Evolutionary conservation across 2,113 vertebrate species (phyloP).

Genomic region (Psittacula cyanocephala): DNA sequence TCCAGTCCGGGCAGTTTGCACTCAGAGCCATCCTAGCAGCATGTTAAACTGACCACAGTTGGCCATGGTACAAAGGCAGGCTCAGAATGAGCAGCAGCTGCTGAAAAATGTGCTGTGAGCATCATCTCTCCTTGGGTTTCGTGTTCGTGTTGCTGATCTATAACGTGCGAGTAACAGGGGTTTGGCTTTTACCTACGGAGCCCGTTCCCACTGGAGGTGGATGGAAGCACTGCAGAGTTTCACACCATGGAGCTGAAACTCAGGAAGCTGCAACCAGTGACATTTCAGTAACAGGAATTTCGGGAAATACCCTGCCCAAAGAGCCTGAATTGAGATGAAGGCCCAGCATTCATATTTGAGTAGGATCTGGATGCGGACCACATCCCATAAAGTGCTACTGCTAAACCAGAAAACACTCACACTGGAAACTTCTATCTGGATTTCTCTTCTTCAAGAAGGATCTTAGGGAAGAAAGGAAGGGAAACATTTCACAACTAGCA

Average conservation of each 20-base stretch:
- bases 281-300: neutral
- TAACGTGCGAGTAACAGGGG: neutral
- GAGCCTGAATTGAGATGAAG: neutral
- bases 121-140: neutral
- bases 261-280: neutral
- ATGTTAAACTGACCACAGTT: neutral
- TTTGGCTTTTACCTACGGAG: neutral
- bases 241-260: neutral
- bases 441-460: neutral
- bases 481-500: neutral
- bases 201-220: neutral
- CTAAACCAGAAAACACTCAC: neutral
- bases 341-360: neutral
- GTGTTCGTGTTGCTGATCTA: neutral
- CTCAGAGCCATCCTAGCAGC: neutral
- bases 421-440: neutral
- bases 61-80: neutral
- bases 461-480: neutral
- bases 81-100: neutral
- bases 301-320: neutral
- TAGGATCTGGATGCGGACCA: neutral
- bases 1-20: neutral
- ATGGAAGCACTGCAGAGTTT: neutral
- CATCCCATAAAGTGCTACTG: neutral
- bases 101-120: constrained; percentile 14